Conservation (phyloP, 2,888 invertebrate genomes). For the Chouioia cunea region DNA sequence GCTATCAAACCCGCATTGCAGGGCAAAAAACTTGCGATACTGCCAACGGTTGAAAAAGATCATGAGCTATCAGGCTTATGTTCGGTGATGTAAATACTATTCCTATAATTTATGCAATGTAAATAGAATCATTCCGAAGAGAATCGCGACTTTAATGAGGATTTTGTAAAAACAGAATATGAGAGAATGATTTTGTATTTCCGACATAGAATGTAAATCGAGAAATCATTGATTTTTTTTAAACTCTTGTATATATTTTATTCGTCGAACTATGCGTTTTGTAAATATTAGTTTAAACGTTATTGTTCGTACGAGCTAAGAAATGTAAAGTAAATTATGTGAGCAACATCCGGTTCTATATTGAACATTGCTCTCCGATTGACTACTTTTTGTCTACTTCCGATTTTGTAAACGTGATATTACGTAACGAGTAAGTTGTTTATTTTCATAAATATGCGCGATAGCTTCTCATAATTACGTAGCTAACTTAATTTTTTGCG, state of each 20-base stretch:
- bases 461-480: no score
- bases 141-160: constrained; percentile 9
- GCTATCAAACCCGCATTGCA: constrained; percentile 76
- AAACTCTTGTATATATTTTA: constrained; percentile 39
- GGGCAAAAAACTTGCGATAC: constrained; percentile 77
- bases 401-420: no score
- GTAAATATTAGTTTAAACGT: constrained; percentile 40
- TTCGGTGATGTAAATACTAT: constrained; percentile 80
- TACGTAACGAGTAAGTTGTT: no score
- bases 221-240: constrained; percentile 30
- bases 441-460: no score
- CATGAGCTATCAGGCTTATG: constrained; percentile 89
- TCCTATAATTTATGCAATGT: constrained; percentile 10
- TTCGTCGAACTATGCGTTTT: constrained; percentile 22
- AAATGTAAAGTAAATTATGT: background rate
- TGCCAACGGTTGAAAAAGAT: constrained; percentile 81
- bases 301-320: constrained; percentile 11
- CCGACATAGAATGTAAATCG: background rate
- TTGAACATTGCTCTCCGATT: no score
- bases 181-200: constrained; percentile 10
- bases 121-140: constrained; percentile 39
- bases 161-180: constrained; percentile 25
- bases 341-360: no score
- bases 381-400: no score
- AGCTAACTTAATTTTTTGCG: background rate